Evolutionary conservation across 2,888 invertebrate species (phyloP).

Genomic region (Pyrochroa serraticornis): DNA sequence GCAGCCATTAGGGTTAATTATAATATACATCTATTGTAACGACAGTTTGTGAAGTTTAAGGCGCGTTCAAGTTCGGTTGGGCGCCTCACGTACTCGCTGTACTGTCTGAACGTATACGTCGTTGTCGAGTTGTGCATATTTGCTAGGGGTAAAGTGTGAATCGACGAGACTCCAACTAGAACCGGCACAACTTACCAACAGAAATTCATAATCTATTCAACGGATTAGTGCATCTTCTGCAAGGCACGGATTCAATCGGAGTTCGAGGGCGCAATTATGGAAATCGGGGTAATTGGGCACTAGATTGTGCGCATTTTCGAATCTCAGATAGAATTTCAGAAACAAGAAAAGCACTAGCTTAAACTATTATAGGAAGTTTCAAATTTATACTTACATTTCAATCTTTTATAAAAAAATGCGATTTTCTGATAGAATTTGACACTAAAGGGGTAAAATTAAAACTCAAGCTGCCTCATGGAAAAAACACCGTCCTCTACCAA

Average conservation of each 20-base stretch:
- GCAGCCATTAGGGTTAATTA: slow-evolving; percentile 48
- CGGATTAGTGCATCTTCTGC: neutral
- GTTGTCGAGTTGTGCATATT: too few species aligned
- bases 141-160: too few species aligned
- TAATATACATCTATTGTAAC: slow-evolving; percentile 49
- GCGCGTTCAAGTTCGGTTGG: slow-evolving; percentile 26
- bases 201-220: slow-evolving; percentile 8
- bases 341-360: neutral
- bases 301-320: neutral
- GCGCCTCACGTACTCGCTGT: slow-evolving; percentile 21
- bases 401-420: too few species aligned
- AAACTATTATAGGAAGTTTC: too few species aligned
- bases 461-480: too few species aligned
- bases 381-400: too few species aligned
- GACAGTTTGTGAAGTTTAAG: slow-evolving; percentile 47
- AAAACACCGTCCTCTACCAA: neutral
- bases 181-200: neutral
- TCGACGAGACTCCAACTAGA: too few species aligned
- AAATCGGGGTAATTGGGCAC: neutral
- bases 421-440: too few species aligned
- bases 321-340: neutral
- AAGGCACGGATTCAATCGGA: neutral
- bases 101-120: too few species aligned
- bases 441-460: too few species aligned
- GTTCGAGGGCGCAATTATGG: slow-evolving; percentile 1